Conservation (phyloP, 2,797 vertebrate species). For the Bovichtus variegatus region DNA sequence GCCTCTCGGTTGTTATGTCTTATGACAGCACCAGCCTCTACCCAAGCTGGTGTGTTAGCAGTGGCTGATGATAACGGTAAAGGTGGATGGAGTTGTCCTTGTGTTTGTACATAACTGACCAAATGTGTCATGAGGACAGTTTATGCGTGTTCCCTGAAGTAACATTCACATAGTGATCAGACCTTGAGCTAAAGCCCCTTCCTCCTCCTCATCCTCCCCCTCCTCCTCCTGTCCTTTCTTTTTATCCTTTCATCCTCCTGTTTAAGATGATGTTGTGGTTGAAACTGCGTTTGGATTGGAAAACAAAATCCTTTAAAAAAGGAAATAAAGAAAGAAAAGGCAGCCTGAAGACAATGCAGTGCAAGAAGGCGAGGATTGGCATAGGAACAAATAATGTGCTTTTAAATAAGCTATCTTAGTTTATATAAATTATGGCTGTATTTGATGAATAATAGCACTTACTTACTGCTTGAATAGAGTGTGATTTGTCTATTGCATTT, state of each 20-base stretch:
- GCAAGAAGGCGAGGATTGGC: not conserved
- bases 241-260: conserved; percentile 50
- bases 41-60: not conserved
- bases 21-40: not conserved
- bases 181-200: conserved; percentile 53
- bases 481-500: not conserved
- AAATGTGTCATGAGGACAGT: conserved; percentile 43
- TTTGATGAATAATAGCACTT: not conserved
- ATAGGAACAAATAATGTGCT: not conserved
- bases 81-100: conserved; percentile 35
- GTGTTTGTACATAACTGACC: conserved; percentile 25
- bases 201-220: conserved; percentile 18
- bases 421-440: not conserved
- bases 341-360: not conserved
- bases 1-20: conserved; percentile 6
- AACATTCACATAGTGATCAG: conserved; percentile 49
- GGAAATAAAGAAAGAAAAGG: conserved; percentile 26
- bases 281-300: conserved; percentile 30
- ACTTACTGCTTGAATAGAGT: not conserved
- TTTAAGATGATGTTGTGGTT: conserved; percentile 35
- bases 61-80: conserved; percentile 3
- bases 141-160: conserved; percentile 31
- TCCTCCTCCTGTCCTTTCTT: conserved; percentile 30
- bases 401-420: not conserved
- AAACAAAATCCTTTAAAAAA: conserved; percentile 14